Evolutionary conservation across 2,113 vertebrate species (phyloP), one percentile per base, ranked within the genome.

Genomic region (Rhipidura dahli): DNA sequence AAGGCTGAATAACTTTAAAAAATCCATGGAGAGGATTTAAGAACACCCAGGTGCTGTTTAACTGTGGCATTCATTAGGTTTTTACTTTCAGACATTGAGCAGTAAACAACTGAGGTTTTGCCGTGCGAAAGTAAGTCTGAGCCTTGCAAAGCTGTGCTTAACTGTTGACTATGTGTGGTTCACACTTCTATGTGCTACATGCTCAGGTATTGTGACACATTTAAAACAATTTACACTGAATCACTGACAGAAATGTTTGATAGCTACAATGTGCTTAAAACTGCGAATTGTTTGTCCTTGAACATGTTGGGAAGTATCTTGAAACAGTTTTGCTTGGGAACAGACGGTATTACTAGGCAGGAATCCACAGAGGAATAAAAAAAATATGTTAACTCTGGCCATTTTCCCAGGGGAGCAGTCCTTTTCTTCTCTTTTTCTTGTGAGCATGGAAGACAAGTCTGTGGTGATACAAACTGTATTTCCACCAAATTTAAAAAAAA

Each of bases 151-250:
- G 9, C 54, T 21, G 4, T 49, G 1, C 6, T 42, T 72, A 8
- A 12, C 16, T 87, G 6, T 59, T 39, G 33, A 9, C 9, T 11
- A 11, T 8, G 3, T 13, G 19, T 35, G 15, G 14, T 66, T 33
- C 26, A 9, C 0, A 0, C 3, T 39, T 64, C 27, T 16, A 0
- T 70, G 3, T 90, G 28, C 23, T 51, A 0, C 5, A 2, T 37
- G 18, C 13, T 73, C 7, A 10, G n/a, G 21, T 76, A 22, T 40
- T 64, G 7, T 60, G 56, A 50, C 3, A 19, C 0, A 2, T 78
- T 54, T 45, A n/a, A 61, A 90, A 54, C 8, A 18, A 81, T 49
- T 73, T 68, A n/a, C 5, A n/a, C 13, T 31, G 64, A 78, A 50
- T 65, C 28, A 8, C 20, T 72, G n/a, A 27, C 17, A 76, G 45